These are phyloP conservation scores for Upupa epops DNA, from an alignment of 2,113 vertebrate genomes.

Conservation along the genomic window DNA sequence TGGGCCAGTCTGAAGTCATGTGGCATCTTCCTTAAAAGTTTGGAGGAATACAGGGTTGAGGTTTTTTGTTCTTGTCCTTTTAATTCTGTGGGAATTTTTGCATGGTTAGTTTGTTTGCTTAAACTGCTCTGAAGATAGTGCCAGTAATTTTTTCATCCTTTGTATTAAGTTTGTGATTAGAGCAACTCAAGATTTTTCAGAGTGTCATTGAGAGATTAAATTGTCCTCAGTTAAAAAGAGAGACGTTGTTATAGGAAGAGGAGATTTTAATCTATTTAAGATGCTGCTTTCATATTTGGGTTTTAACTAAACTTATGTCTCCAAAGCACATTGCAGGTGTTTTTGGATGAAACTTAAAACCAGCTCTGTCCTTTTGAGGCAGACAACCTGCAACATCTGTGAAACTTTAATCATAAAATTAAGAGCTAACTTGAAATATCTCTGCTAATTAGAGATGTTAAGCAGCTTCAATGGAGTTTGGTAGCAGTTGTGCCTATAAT, in stretches of 20 bases:
- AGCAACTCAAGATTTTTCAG: not conserved
- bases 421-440: not conserved
- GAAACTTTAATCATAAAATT: not conserved
- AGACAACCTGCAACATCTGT: not conserved
- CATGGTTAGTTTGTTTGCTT: not conserved
- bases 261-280: not conserved
- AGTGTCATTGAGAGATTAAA: not conserved
- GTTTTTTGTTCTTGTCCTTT: not conserved
- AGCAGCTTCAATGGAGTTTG: not conserved
- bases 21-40: not conserved
- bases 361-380: not conserved
- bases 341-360: not conserved
- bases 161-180: not conserved
- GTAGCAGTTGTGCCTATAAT: not conserved
- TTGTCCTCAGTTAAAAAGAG: not conserved
- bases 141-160: not conserved
- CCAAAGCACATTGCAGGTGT: not conserved
- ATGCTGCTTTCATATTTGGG: not conserved
- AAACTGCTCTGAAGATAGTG: not conserved
- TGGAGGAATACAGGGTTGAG: not conserved
- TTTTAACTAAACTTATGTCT: not conserved
- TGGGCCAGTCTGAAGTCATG: not conserved
- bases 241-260: not conserved
- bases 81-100: not conserved
- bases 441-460: not conserved